These are phyloP conservation scores for Papilio polyxenes DNA, from an alignment of 1,140 invertebrate genomes.

Conservation along the genomic window DNA sequence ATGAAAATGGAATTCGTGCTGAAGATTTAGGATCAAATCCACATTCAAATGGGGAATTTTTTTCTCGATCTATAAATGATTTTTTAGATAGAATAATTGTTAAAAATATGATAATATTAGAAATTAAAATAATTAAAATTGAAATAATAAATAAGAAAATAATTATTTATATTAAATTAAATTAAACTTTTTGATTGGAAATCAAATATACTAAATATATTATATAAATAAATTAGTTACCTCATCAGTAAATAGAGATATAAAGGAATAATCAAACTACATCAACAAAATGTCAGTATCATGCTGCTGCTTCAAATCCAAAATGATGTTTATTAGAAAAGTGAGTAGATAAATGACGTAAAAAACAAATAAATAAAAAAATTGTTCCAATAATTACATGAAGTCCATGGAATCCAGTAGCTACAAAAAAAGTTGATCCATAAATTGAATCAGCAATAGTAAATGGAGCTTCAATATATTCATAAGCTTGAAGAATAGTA, in stretches of 20 bases:
- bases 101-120: constrained; percentile 77
- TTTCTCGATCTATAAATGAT: constrained; percentile 80
- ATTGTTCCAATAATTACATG: constrained; percentile 86
- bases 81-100: constrained; percentile 80
- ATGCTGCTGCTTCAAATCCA: constrained; percentile 85
- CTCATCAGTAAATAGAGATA: constrained; percentile 86
- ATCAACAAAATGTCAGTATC: constrained; percentile 90
- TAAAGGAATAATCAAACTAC: constrained; percentile 87
- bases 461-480: constrained; percentile 62
- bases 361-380: constrained; percentile 82
- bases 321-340: constrained; percentile 84
- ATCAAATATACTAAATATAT: constrained; percentile 85
- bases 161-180: constrained; percentile 78
- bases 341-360: constrained; percentile 80
- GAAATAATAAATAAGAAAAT: constrained; percentile 63
- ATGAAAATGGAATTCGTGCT: constrained; percentile 80
- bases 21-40: constrained; percentile 82
- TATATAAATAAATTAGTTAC: constrained; percentile 82
- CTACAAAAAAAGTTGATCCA: constrained; percentile 86
- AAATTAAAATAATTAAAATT: constrained; percentile 70
- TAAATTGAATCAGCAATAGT: constrained; percentile 81
- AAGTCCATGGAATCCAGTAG: constrained; percentile 87
- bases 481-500: constrained; percentile 70
- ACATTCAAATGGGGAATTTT: constrained; percentile 83
- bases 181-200: constrained; percentile 85